A percentile compares a stretch with the other conserved stretches of the same genome.
Evolutionary conservation across 2,113 vertebrate genomes (phyloP).

Genomic region (Dolichotis patagonum): DNA sequence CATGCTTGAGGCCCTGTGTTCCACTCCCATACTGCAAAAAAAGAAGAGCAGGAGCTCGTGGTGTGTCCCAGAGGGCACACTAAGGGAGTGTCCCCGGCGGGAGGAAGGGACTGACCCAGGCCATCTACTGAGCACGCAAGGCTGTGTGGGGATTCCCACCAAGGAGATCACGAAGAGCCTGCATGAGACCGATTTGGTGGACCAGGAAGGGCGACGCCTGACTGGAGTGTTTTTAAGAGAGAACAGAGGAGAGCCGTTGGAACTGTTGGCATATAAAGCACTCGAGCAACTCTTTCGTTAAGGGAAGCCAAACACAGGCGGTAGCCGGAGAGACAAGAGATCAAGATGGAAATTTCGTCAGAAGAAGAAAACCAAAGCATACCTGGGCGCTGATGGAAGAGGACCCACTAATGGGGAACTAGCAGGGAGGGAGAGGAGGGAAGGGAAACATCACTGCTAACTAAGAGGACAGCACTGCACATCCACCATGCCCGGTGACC

Average conservation of each 20-base stretch:
- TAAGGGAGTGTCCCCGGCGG: background rate
- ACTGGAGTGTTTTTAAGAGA: background rate
- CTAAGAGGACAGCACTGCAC: background rate
- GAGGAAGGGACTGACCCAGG: fast-evolving
- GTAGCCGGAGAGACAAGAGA: background rate
- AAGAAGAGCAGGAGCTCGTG: background rate
- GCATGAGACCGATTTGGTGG: background rate
- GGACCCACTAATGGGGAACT: background rate
- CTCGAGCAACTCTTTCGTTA: background rate
- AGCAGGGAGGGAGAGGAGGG: background rate
- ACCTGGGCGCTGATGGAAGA: background rate
- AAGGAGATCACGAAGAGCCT: background rate
- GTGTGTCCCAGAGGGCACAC: background rate
- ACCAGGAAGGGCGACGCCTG: background rate
- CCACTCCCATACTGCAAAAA: background rate
- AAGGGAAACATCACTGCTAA: background rate
- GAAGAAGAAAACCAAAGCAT: background rate
- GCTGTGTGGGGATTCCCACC: background rate
- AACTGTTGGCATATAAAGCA: background rate
- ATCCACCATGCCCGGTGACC: fast-evolving
- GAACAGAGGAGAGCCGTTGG: background rate
- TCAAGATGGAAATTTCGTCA: background rate
- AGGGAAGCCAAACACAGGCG: background rate
- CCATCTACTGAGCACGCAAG: background rate
- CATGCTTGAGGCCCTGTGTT: background rate